Base-by-base conservation (phyloP, 2,113 vertebrate species). In the Hypanus sabinus region DNA sequence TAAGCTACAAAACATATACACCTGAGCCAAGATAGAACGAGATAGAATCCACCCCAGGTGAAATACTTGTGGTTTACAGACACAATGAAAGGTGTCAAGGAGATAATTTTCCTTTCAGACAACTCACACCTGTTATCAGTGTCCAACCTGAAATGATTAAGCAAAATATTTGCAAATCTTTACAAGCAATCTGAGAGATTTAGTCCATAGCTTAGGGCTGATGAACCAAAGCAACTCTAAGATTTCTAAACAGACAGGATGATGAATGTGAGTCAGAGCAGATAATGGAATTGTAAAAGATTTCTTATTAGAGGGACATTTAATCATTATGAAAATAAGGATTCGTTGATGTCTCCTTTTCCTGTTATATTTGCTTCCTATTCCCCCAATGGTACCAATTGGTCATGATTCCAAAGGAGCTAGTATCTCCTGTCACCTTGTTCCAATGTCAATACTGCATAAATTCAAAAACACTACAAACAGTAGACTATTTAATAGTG, bases 111-210 rank as follows among this genome's bases (percentile, higher is more conserved):
- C 65, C 33, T 38, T 93, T 73, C 90, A 93, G 68, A 71, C 68
- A 11, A 73, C 36, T 93, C 62, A 73, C 62, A 93, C 90, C 90
- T 93, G 90, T 93, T 73, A 93, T 71, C 36, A 46, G 20, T 73
- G 22, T 73, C 90, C 62, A 93, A 71, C 33, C 24, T 93, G 68
- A 65, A 93, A 93, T 93, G 33, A 70, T 73, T 22, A 93, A 93
- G 36, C 68, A 93, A 93, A 93, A 93, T 93, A 73, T 93, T 93
- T 93, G 68, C 62, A 71, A 73, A 71, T 70, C 90, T 93, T 93
- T 93, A 73, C 90, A 46, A 93, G 68, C 65, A 93, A 73, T 93
- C 90, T 38, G 68, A 46, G 33, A 93, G 90, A 93, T 71, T 93
- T 93, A 93, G 90, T 71, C 68, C 7, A 70, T 93, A 93, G 65